Conservation (phyloP, 2,888 invertebrate genomes). For the Chymomyza amoena region DNA sequence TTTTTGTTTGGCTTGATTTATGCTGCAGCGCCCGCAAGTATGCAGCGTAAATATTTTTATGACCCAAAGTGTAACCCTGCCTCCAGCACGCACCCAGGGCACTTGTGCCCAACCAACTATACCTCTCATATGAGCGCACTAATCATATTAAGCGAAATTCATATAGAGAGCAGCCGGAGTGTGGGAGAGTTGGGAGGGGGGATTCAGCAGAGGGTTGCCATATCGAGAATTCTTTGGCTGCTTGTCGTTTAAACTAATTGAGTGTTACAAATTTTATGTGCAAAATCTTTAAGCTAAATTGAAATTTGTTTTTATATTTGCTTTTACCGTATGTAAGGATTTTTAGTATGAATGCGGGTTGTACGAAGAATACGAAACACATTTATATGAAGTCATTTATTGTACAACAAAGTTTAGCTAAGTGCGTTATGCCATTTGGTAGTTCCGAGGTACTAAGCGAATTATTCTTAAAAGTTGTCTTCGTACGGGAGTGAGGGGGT, state of each 20-base stretch:
- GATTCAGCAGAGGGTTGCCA: slow-evolving; percentile 51
- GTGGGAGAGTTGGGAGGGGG: not conserved
- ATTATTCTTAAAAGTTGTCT: not conserved
- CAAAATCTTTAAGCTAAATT: slow-evolving; percentile 72
- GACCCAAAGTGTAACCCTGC: slow-evolving; percentile 34
- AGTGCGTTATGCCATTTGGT: not conserved
- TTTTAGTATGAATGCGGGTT: slow-evolving; percentile 58
- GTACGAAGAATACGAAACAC: slow-evolving; percentile 17
- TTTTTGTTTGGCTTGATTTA: slow-evolving; percentile 63
- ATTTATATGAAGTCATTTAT: slow-evolving; percentile 64
- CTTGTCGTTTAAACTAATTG: slow-evolving; percentile 73
- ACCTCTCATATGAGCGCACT: slow-evolving; percentile 45
- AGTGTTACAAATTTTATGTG: slow-evolving; percentile 75
- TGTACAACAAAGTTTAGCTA: slow-evolving; percentile 21
- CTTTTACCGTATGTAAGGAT: slow-evolving; percentile 39
- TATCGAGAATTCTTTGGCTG: slow-evolving; percentile 31
- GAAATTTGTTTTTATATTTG: slow-evolving; percentile 68
- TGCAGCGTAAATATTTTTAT: slow-evolving; percentile 69
- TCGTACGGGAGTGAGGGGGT: not conserved
- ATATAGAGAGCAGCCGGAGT: slow-evolving; percentile 34
- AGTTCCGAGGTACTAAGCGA: not conserved
- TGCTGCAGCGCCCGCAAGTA: slow-evolving; percentile 70
- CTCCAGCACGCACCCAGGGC: not conserved
- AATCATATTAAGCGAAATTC: slow-evolving; percentile 74
- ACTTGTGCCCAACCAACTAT: slow-evolving; percentile 18